These are phyloP conservation scores for Mythimna impura DNA, from an alignment of 2,888 invertebrate genomes.

Conservation along the genomic window DNA sequence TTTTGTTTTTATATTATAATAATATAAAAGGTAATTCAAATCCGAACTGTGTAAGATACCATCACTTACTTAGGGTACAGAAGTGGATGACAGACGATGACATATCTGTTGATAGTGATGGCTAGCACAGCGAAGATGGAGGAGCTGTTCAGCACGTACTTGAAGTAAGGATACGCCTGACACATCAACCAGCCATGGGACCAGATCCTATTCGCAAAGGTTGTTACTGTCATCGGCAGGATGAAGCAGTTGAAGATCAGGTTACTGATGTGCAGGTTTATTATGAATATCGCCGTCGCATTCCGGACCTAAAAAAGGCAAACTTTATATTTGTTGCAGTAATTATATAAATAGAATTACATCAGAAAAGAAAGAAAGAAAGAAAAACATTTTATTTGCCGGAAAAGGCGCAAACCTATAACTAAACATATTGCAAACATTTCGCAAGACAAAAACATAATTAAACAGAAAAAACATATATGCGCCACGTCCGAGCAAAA, in stretches of 20 bases:
- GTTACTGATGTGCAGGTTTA: conserved; percentile 94
- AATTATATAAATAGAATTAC: conserved; percentile 23
- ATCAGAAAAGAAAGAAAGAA: too few species aligned
- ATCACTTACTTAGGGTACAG: conserved; percentile 93
- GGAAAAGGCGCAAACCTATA: too few species aligned
- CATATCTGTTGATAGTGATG: conserved; percentile 95
- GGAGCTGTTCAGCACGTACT: conserved; percentile 94
- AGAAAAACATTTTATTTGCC: too few species aligned
- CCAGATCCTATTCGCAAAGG: conserved; percentile 93
- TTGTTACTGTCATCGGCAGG: conserved; percentile 93
- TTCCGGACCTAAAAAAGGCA: conserved; percentile 92
- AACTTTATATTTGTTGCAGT: neutral
- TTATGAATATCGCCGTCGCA: conserved; percentile 95
- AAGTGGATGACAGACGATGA: conserved; percentile 95
- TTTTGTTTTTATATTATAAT: neutral
- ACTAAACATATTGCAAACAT: too few species aligned
- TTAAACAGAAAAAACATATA: too few species aligned
- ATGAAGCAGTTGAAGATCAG: conserved; percentile 95
- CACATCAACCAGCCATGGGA: conserved; percentile 92
- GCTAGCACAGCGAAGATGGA: conserved; percentile 95
- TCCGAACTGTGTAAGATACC: neutral
- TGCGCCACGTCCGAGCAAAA: too few species aligned
- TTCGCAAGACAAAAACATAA: too few species aligned
- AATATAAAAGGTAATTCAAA: neutral
- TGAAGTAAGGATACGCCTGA: conserved; percentile 93